Evolutionary conservation across 2,797 vertebrate species (phyloP).

Genomic region (Manis pentadactyla): DNA sequence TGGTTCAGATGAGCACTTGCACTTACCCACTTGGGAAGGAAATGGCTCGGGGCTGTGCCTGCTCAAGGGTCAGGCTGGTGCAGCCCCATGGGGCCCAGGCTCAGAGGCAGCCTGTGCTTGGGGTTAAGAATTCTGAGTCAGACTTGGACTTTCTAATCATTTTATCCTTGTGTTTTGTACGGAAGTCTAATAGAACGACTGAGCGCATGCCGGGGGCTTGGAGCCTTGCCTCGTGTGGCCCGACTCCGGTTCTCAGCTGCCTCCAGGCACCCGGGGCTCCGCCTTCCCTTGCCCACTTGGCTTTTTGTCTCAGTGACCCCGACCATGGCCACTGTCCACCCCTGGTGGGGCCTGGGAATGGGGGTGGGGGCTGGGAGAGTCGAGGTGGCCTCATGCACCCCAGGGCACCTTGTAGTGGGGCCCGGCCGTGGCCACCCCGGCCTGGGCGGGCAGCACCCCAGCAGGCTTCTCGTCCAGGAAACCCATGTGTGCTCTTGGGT

Average conservation of each 20-base stretch:
- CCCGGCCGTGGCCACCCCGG: not conserved
- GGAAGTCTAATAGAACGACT: not conserved
- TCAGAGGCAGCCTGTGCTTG: not conserved
- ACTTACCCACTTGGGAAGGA: not conserved
- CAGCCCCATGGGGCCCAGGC: not conserved
- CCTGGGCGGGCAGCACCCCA: not conserved
- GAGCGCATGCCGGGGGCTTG: not conserved
- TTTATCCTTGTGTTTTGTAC: not conserved
- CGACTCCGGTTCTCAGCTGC: no score
- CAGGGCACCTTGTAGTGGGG: not conserved
- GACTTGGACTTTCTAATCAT: not conserved
- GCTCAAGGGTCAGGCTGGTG: no score
- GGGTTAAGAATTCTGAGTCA: not conserved
- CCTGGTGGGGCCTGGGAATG: not conserved
- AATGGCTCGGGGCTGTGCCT: not conserved
- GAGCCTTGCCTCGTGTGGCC: not conserved
- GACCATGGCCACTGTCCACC: no score
- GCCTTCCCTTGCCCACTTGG: not conserved
- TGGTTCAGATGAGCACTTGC: not conserved
- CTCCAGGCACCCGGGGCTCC: not conserved
- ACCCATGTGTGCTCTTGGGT: no score
- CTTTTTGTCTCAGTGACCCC: not conserved
- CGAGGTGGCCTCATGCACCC: not conserved
- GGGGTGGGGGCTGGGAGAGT: not conserved
- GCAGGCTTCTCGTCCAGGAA: not conserved